Percentiles rank a stretch among this genome's conserved stretches.
Evolutionary conservation across 2,113 vertebrate species (phyloP).

Genomic region (Nesoenas mayeri): DNA sequence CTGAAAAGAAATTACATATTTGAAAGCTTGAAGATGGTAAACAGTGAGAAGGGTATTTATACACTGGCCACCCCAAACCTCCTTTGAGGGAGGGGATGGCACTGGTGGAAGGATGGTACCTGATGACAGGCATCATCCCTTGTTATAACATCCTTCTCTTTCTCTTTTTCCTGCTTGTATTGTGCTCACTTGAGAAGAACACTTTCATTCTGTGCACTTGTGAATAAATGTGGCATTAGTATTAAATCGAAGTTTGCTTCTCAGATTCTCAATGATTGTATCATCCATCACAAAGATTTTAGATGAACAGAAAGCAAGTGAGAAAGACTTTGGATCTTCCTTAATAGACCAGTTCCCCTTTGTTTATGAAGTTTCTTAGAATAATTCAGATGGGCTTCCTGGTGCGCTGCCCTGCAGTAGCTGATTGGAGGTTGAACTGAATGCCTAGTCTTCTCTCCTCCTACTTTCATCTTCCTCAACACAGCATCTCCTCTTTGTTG

Average conservation of each 20-base stretch:
- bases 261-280: not conserved
- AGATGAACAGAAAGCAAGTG: not conserved
- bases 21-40: not conserved
- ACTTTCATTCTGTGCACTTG: not conserved
- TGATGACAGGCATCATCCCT: not conserved
- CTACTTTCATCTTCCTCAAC: not conserved
- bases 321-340: not conserved
- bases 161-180: not conserved
- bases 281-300: not conserved
- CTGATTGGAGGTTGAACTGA: not conserved
- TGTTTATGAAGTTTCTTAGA: not conserved
- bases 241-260: not conserved
- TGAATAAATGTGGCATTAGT: not conserved
- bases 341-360: not conserved
- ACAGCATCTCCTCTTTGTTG: not conserved
- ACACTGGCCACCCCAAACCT: not conserved
- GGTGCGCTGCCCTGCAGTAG: accelerated
- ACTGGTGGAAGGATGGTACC: not conserved
- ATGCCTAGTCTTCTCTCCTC: not conserved
- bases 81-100: not conserved
- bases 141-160: not conserved
- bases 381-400: not conserved
- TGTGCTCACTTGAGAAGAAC: not conserved
- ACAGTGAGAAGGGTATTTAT: not conserved
- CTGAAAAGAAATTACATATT: not conserved